phyloP scores from a whole-genome alignment of 2,888 invertebrate species.

The Criorhina ranunculi region DNA sequence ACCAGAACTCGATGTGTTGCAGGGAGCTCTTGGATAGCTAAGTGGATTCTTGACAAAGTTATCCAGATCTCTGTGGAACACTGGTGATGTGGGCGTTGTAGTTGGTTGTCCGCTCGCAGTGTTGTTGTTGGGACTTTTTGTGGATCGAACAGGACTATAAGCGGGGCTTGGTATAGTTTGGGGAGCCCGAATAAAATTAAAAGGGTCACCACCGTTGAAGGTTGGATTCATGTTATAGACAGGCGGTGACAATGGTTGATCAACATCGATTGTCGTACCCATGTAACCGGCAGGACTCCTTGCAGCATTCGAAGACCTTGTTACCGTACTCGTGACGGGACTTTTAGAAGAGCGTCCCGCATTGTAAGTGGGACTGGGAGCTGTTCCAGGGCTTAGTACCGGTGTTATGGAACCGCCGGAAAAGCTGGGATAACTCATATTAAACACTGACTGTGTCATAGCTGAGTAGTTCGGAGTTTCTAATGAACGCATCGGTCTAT shows the following conservation, averaged over 20 bases:
- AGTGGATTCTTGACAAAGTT: constrained; percentile 57
- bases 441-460: constrained; percentile 48
- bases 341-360: constrained; percentile 58
- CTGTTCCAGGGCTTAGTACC: constrained; percentile 31
- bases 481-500: constrained; percentile 41
- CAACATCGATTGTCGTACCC: constrained; percentile 65
- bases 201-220: constrained; percentile 57
- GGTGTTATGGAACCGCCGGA: constrained; percentile 70
- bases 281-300: constrained; percentile 54
- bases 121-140: constrained; percentile 45
- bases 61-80: constrained; percentile 51
- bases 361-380: constrained; percentile 53
- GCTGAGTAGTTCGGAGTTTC: constrained; percentile 43
- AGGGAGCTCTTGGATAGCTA: constrained; percentile 44
- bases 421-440: constrained; percentile 56
- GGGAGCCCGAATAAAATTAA: constrained; percentile 40
- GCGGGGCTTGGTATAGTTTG: constrained; percentile 59
- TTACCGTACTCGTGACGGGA: constrained; percentile 62
- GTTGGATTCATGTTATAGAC: constrained; percentile 66
- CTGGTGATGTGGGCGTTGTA: constrained; percentile 16
- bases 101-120: not conserved
- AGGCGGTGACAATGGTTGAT: constrained; percentile 67
- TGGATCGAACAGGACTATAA: constrained; percentile 60
- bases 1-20: constrained; percentile 14
- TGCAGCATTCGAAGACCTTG: constrained; percentile 29